Conservation (phyloP, 2,797 vertebrate species). For the Phylloscopus collybita region DNA sequence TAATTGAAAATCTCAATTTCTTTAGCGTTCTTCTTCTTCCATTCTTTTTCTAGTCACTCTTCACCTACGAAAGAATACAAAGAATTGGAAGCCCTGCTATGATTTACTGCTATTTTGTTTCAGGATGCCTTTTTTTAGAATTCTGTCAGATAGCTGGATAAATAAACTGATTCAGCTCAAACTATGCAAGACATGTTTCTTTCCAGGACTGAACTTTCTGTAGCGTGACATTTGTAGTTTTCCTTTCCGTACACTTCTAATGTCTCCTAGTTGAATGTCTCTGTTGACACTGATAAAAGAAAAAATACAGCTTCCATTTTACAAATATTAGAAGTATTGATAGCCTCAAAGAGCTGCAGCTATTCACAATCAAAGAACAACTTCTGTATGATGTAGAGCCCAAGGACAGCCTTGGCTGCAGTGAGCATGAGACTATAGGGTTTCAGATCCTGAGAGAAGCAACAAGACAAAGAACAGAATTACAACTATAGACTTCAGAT, state of each 20-base stretch:
- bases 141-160: not conserved
- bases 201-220: not conserved
- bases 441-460: conserved; percentile 18
- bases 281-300: not conserved
- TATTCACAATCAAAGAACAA: not conserved
- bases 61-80: not conserved
- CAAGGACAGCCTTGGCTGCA: not conserved
- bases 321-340: not conserved
- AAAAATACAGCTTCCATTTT: not conserved
- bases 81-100: not conserved
- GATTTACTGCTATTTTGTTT: not conserved
- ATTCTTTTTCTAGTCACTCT: not conserved
- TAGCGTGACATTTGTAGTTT: not conserved
- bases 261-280: not conserved
- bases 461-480: conserved; percentile 27
- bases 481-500: conserved; percentile 8
- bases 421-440: not conserved
- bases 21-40: not conserved
- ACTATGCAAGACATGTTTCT: not conserved
- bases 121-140: not conserved
- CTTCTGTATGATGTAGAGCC: not conserved
- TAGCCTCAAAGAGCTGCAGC: not conserved
- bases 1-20: not conserved
- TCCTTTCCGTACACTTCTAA: not conserved
- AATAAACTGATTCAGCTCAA: not conserved